Conservation (phyloP, 2,888 invertebrate species). For the Chaetoderma sp. region DNA sequence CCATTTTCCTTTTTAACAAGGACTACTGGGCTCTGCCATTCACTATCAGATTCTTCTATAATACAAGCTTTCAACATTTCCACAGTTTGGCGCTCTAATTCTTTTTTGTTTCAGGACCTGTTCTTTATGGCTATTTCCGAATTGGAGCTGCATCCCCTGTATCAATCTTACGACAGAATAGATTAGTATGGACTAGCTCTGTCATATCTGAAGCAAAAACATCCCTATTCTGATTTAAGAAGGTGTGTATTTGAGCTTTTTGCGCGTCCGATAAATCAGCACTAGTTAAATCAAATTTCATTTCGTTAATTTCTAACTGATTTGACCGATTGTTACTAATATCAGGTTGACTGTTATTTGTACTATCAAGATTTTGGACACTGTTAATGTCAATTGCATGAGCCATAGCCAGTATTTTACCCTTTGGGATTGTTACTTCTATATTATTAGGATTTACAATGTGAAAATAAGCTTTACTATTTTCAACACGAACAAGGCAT, state of each 20-base stretch:
- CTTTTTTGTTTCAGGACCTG: constrained; percentile 24
- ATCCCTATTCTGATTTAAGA: no score
- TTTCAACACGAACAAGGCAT: constrained; percentile 4
- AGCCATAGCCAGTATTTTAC: constrained; percentile 1
- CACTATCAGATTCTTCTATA: constrained; percentile 29
- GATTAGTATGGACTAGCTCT: background rate
- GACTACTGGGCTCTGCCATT: constrained; percentile 34
- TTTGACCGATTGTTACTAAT: no score
- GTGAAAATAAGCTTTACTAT: constrained; percentile 10
- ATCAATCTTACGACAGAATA: no score
- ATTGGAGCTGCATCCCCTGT: no score
- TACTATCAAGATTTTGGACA: background rate
- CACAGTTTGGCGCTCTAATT: constrained; percentile 24
- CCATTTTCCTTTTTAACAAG: constrained; percentile 33
- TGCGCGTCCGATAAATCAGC: constrained; percentile 17
- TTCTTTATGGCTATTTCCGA: constrained; percentile 33
- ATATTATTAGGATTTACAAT: constrained; percentile 22
- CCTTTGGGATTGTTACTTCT: background rate
- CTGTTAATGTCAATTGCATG: background rate
- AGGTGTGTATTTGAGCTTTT: constrained; percentile 8
- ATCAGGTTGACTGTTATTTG: background rate
- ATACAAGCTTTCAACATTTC: constrained; percentile 27
- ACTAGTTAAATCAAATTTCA: constrained; percentile 8
- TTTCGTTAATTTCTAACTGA: background rate
- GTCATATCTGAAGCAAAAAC: no score